phyloP scores from a whole-genome alignment of 2,113 vertebrate genomes.

The Vulpes vulpes region DNA sequence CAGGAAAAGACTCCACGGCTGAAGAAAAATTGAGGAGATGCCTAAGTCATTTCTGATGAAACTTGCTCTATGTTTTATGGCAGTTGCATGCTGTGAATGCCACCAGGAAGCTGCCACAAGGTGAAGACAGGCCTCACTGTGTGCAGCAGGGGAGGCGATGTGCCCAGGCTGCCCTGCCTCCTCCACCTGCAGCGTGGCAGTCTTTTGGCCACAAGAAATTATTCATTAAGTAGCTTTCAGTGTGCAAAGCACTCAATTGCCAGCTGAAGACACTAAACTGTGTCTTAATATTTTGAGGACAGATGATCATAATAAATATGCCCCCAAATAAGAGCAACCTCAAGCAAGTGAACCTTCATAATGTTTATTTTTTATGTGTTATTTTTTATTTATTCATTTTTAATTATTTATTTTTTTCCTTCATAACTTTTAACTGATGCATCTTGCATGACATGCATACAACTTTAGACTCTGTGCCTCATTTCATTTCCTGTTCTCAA shows the following conservation, averaged over 20 bases:
- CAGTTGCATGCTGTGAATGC: fast-evolving
- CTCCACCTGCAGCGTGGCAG: background rate
- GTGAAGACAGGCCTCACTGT: background rate
- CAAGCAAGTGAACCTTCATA: background rate
- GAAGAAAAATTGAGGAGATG: background rate
- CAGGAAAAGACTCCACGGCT: background rate
- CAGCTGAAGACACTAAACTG: background rate
- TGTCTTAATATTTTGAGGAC: background rate
- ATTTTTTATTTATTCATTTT: too few species aligned
- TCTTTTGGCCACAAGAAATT: background rate
- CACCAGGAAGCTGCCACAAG: background rate
- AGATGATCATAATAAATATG: background rate
- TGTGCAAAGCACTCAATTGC: background rate
- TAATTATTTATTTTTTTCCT: too few species aligned
- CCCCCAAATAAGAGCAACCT: background rate
- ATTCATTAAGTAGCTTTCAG: background rate
- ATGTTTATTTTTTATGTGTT: too few species aligned
- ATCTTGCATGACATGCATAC: too few species aligned
- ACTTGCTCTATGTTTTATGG: too few species aligned
- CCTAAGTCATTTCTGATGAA: background rate
- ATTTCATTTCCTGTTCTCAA: background rate
- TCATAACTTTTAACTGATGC: background rate
- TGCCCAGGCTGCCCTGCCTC: too few species aligned
- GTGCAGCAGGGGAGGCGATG: too few species aligned
- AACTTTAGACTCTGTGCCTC: background rate